Conservation (phyloP, 2,888 invertebrate genomes). For the Nymphalis polychloros region DNA sequence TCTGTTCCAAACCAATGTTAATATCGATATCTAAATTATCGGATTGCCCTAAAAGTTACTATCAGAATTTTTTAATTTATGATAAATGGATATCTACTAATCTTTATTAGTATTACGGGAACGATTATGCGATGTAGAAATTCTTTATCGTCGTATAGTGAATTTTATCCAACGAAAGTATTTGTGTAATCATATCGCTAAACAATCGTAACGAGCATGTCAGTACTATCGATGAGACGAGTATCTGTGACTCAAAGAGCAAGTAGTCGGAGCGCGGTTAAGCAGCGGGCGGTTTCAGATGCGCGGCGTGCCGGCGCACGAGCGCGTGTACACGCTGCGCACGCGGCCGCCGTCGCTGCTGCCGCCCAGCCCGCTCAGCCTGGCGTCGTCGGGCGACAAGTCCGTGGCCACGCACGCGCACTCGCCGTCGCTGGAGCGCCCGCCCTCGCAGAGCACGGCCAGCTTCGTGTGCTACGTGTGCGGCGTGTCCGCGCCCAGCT, state of each 20-base stretch:
- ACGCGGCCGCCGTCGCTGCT: slow-evolving; percentile 86
- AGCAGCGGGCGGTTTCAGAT: slow-evolving; percentile 60
- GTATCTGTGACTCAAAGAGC: not conserved
- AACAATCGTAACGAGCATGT: not conserved
- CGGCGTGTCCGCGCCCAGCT: slow-evolving; percentile 89
- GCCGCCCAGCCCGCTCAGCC: slow-evolving; percentile 74
- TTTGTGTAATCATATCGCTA: not conserved
- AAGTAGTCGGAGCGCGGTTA: not conserved
- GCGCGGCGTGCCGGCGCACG: slow-evolving; percentile 87
- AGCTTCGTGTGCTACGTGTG: slow-evolving; percentile 95
- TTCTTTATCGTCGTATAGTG: not conserved
- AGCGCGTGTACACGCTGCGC: slow-evolving; percentile 90
- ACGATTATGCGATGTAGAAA: not conserved
- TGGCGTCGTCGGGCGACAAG: slow-evolving; percentile 74
- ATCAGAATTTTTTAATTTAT: not conserved
- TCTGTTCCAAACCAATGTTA: too few species aligned
- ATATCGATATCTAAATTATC: not conserved
- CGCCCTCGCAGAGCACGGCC: slow-evolving; percentile 59
- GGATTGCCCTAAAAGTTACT: not conserved
- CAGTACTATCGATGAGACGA: not conserved
- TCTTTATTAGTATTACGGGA: not conserved
- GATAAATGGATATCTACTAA: not conserved
- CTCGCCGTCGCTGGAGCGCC: slow-evolving; percentile 61
- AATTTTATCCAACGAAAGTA: not conserved
- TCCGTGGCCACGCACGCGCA: slow-evolving; percentile 59